Evolutionary conservation across 2,113 vertebrate species (phyloP).

Genomic region (cat (Felis catus)): F.catus_Fca126_mat1.0 CM031424.1:72665501-72666000

Average conservation of each 20-base stretch:
- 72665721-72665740: not conserved
- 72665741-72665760: not conserved
- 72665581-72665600: not conserved
- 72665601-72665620: not conserved
- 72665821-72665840: constrained; percentile 30
- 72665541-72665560: not conserved
- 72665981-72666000: not conserved
- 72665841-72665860: not conserved
- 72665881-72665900: not conserved
- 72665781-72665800: not conserved
- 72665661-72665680: not conserved
- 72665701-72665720: not conserved
- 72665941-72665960: not conserved
- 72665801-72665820: not conserved
- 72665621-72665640: not conserved
- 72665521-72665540: not conserved
- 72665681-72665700: not conserved
- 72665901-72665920: not conserved
- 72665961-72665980: not conserved
- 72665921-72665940: not conserved
- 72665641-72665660: not conserved
- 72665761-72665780: not conserved
- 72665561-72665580: not conserved
- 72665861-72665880: not conserved
- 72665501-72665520: not conserved